Evolutionary conservation across 2,888 invertebrate genomes (phyloP), one percentile per base, ranked within the genome.

Genomic region (Lasioglossum marginatum): DNA sequence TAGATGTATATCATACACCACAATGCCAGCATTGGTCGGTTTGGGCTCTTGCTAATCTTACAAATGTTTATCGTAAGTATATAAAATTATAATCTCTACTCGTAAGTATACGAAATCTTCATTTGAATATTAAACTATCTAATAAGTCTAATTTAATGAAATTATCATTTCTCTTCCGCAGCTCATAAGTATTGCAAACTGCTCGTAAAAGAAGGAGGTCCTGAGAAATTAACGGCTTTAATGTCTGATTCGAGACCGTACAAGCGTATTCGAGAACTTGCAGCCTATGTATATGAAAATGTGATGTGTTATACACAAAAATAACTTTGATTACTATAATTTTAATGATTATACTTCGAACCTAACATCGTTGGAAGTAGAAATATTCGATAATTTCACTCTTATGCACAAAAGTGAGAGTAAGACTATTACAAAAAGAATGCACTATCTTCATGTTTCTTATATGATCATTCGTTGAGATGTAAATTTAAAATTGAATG

Each of bases 31-130:
- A 98, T 94, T 99, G 99, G 99, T 99, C 99, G 4, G 97, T 98
- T 12, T 99, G 99, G 99, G 99, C 99, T 0, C 96, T 99, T 84
- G 99, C 99, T 75, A 99, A 99, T 96, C 97, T 99, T 86, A 99
- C 99, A 74, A 97, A 97, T 84, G 98, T 99, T 45, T 98, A 98
- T 95, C 98, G 98, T 98, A 95, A 97, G 98, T 97, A 90, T 82
- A 72, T 31, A 74, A 60, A 71, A 79, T 68, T 74, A 10, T 48
- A 31, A 60, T 37, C 1, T 23, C 1, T 23, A 40, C 27, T 57
- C 48, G n/a, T 63, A 34, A 31, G 8, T 63, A 63, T 63, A 31
- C 19, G 23, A 23, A 23, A 37, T 68, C 37, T 68, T 23, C 23
- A n/a, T 70, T 73, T 52, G 14, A 60, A 70, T 66, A 72, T 37